Conservation (phyloP, 2,113 vertebrate species). For the Phaetusa simplex region DNA sequence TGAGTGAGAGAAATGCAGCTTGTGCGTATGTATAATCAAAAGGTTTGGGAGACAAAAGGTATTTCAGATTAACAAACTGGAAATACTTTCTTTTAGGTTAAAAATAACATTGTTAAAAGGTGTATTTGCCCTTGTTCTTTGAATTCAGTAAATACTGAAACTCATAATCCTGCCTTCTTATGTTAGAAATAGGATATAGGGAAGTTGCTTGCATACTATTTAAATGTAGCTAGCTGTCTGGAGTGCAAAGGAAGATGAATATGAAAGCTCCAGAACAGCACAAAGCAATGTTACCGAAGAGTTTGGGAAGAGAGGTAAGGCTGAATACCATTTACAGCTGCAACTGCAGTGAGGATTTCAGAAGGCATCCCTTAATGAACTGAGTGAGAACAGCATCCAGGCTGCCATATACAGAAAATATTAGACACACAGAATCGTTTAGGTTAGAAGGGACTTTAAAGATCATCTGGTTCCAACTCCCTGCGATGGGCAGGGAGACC, state of each 20-base stretch:
- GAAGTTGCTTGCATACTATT: background rate
- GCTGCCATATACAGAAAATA: background rate
- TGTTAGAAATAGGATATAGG: background rate
- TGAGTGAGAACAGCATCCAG: accelerated
- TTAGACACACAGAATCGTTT: background rate
- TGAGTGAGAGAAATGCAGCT: background rate
- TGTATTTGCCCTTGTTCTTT: background rate
- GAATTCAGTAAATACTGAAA: background rate
- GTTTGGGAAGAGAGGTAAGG: background rate
- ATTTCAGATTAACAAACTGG: background rate
- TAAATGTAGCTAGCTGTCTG: background rate
- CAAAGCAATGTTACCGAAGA: background rate
- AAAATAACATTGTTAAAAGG: background rate
- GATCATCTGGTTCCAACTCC: background rate
- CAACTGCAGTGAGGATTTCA: background rate
- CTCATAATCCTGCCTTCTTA: background rate
- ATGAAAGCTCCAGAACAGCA: background rate
- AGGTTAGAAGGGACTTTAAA: background rate
- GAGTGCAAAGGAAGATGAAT: background rate
- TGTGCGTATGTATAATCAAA: background rate
- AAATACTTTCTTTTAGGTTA: background rate
- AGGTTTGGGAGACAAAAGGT: background rate
- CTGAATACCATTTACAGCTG: background rate
- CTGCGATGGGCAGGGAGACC: background rate
- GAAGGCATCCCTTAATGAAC: background rate